Conservation (phyloP, 1,140 invertebrate species). For the Dufourea novaeangliae region DNA sequence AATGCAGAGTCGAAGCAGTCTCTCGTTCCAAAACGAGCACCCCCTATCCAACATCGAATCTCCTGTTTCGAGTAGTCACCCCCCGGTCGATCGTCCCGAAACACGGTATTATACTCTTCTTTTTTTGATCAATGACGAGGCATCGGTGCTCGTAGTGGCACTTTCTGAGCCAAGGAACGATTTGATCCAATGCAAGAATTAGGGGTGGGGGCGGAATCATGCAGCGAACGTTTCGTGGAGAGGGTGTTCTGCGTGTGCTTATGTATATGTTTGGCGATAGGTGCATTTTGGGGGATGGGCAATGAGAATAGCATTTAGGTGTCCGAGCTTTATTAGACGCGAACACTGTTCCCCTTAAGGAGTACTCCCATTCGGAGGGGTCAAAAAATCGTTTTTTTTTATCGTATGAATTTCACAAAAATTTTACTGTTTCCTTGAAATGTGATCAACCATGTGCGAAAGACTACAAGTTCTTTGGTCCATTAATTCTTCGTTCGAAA, state of each 20-base stretch:
- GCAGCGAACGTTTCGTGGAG: not conserved
- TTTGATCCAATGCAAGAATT: slow-evolving; percentile 6
- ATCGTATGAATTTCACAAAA: too few species aligned
- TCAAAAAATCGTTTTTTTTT: too few species aligned
- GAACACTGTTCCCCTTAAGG: slow-evolving; percentile 43
- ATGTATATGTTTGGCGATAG: not conserved
- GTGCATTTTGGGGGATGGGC: not conserved
- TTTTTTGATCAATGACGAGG: not conserved
- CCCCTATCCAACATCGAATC: too few species aligned
- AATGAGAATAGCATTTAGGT: slow-evolving; percentile 45
- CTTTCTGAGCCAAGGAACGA: not conserved
- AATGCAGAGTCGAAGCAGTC: too few species aligned
- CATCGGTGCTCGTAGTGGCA: not conserved
- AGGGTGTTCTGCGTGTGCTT: not conserved
- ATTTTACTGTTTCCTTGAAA: too few species aligned
- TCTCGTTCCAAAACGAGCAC: too few species aligned
- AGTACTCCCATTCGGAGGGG: too few species aligned
- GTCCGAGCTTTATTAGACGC: slow-evolving; percentile 65
- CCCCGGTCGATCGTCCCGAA: not conserved
- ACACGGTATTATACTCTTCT: slow-evolving; percentile 39
- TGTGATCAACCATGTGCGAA: too few species aligned
- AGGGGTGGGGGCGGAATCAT: slow-evolving; percentile 8
- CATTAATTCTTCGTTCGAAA: too few species aligned
- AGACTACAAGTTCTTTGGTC: too few species aligned
- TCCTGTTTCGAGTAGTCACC: not conserved